Evolutionary conservation across 2,888 invertebrate genomes (phyloP), one percentile per base, ranked within the genome.

Genomic region (Andrena dorsata): DNA sequence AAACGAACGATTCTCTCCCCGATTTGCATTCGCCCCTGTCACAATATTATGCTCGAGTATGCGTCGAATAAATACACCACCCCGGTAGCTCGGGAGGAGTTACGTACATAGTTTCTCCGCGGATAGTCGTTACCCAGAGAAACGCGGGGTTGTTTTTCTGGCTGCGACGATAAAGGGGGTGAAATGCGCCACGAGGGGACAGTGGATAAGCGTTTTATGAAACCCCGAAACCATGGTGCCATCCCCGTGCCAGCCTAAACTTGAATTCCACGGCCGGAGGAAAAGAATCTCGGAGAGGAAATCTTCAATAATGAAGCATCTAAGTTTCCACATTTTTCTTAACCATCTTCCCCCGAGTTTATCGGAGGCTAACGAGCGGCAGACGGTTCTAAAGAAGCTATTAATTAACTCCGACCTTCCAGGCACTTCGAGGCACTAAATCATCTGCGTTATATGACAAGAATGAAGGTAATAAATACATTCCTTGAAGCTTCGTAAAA

Each of bases 181-280:
- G 53, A 35, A 60, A 35, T 10, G 20, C 16, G 32, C 35, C 4
- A 23, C 13, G 47, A 30, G 69, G 35, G 53, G 63, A 30, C 69
- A 10, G 16, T 8, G 60, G 66, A 82, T 75, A 82, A 82, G 56
- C 49, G 80, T 81, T 81, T 81, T 61, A 81, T 66, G 61, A 49
- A 7, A 56, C 20, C 8, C 47, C 61, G 51, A 64, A 65, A 4
- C 41, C 47, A 32, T 64, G 30, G 58, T 63, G 30, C 58, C 49
- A 41, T 10, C 65, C 23, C 13, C 35, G 64, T 65, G 49, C 41
- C 3, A 20, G 41, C 26, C 41, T 16, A 66, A 65, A 47, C 49
- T 71, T 58, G 26, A 49, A 16, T 53, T 61, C 68, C 6, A 7
- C n/a, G 4, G 4, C 16, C 4, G 20, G 2, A 23, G 5, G 2